Base-by-base conservation (phyloP, 1,140 invertebrate species). In the Brachystomella parvula region DNA sequence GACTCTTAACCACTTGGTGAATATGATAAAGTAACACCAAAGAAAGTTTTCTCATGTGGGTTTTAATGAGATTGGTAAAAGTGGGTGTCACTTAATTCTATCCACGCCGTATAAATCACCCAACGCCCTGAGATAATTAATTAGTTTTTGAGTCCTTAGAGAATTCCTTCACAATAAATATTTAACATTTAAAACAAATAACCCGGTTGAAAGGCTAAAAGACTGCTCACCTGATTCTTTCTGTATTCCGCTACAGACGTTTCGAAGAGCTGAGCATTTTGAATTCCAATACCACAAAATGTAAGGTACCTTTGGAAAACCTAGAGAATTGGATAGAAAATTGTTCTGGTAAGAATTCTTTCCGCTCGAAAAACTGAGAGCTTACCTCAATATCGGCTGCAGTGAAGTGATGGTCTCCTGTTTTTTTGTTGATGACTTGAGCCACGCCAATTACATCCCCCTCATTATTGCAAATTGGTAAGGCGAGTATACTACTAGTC, bases 191-290 rank as follows among this genome's bases (percentile, higher is more conserved):
- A 6, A 39, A 39, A 9, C 19, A 39, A 39, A 19, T 6, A 39
- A 39, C 6, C 19, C 35, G 6, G 6, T 39, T 39, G 35, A 39
- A 39, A 39, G 35, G 19, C n/a, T 9, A 53, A 19, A 53, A 21
- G 3, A 53, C 24, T 29, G n/a, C 33, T 78, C 75, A 87, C 87
- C 82, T 97, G 93, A 83, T 96, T 97, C 74, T 92, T 83, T 73
- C 90, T 85, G 76, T 95, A 96, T 76, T 98, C 94, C 67, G 92
- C 82, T 15, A 94, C 87, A 28, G 93, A 96, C 66, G 93, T 86
- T 79, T 96, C 92, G 78, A 96, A 96, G 1, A 96, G 83, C 78
- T 96, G 93, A 49, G 94, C 94, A 80, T 98, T 98, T 79, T 96
- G 93, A 72, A 98, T 90, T 6, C 94, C 94, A 71, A 98, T 96